phyloP scores from a whole-genome alignment of 2,113 vertebrate species.

The Dipodomys stephensi region DNA sequence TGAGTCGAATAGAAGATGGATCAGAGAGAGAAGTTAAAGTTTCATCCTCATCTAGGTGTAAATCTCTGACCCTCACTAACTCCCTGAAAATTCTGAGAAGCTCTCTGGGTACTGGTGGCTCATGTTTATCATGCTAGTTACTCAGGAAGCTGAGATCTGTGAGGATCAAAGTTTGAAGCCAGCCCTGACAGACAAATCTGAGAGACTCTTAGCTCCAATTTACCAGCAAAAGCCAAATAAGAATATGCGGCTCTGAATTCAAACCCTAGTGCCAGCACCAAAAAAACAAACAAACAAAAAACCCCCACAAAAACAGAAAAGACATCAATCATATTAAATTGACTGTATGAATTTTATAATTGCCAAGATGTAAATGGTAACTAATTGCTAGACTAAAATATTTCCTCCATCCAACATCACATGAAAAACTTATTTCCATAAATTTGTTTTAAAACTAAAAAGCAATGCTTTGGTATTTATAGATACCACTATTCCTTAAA shows the following conservation, averaged over 20 bases:
- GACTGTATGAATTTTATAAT: background rate
- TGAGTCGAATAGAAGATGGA: background rate
- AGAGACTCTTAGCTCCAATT: no score
- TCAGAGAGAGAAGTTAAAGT: background rate
- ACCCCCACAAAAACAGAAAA: background rate
- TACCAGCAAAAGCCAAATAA: no score
- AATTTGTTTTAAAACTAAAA: background rate
- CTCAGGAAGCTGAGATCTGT: no score
- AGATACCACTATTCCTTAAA: background rate
- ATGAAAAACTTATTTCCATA: conserved; percentile 3
- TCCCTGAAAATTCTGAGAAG: background rate
- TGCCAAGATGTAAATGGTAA: background rate
- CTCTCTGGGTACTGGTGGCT: no score
- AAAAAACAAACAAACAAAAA: no score
- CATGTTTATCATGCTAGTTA: no score
- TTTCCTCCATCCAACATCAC: background rate
- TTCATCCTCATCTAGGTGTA: background rate
- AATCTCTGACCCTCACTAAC: no score
- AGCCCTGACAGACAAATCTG: no score
- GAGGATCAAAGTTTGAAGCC: no score
- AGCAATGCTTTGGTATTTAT: background rate
- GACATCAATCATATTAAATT: background rate
- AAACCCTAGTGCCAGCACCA: no score
- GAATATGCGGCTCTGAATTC: no score
- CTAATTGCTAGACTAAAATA: background rate